These are phyloP conservation scores for Eupithecia subfuscata DNA, from an alignment of 2,888 invertebrate genomes.

Conservation along the genomic window DNA sequence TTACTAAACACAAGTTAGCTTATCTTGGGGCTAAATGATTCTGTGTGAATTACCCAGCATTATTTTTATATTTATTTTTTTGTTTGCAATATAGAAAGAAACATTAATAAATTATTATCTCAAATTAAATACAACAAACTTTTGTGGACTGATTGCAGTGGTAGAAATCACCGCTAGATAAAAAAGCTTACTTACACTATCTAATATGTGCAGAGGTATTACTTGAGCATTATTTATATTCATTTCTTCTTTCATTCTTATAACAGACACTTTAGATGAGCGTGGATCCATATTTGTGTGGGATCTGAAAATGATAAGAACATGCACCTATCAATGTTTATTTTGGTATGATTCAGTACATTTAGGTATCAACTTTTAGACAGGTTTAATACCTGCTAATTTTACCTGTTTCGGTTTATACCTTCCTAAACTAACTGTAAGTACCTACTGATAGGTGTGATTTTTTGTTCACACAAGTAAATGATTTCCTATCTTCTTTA, in stretches of 20 bases:
- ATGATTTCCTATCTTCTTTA: not conserved
- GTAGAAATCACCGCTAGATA: not conserved
- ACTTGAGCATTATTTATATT: constrained; percentile 50
- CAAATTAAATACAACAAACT: not conserved
- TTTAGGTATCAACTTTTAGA: not conserved
- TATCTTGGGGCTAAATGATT: too few relatives aligned
- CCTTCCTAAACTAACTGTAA: too few relatives aligned
- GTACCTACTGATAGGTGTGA: too few relatives aligned
- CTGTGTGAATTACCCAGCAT: too few relatives aligned
- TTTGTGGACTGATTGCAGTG: not conserved
- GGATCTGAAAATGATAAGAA: constrained; percentile 25
- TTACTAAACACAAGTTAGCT: too few relatives aligned
- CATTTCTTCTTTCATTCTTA: constrained; percentile 18
- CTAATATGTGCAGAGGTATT: constrained; percentile 65
- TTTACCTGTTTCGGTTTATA: too few relatives aligned
- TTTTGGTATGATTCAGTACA: not conserved
- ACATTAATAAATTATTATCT: too few relatives aligned
- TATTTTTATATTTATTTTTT: too few relatives aligned
- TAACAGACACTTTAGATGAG: constrained; percentile 38
- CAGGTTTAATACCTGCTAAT: too few relatives aligned
- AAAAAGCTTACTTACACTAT: constrained; percentile 46
- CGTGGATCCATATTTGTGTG: constrained; percentile 15
- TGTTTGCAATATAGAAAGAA: too few relatives aligned
- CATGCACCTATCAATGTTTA: not conserved
- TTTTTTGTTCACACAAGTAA: too few relatives aligned